Conservation (phyloP, 1,140 invertebrate genomes). For the Euglossa dilemma region DNA sequence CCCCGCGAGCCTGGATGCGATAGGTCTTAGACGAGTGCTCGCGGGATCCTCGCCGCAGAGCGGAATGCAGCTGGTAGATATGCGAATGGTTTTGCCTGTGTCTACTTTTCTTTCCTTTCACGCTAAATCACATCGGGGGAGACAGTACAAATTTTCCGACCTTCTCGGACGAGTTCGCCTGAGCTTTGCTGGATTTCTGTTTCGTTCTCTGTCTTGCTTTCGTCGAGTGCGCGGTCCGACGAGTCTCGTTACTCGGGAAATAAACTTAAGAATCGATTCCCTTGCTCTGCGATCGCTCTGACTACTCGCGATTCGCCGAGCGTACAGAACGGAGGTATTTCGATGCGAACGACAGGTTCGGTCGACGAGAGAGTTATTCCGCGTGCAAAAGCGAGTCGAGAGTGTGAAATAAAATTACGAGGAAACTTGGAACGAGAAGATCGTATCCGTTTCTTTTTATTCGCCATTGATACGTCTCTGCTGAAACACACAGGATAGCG, state of each 20-base stretch:
- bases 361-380: no score
- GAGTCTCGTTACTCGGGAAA: no score
- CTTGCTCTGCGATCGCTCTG: no score
- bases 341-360: no score
- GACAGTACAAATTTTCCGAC: slow-evolving; percentile 44
- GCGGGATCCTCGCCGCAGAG: neutral
- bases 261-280: neutral
- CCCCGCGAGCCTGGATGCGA: neutral
- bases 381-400: no score
- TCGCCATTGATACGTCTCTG: no score
- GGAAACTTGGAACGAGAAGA: no score
- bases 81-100: slow-evolving; percentile 17
- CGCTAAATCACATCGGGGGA: slow-evolving; percentile 41
- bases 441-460: no score
- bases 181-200: slow-evolving; percentile 71
- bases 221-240: slow-evolving; percentile 38
- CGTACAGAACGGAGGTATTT: no score
- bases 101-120: slow-evolving; percentile 15
- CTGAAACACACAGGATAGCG: no score
- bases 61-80: slow-evolving; percentile 18
- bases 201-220: slow-evolving; percentile 38
- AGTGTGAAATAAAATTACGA: no score
- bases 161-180: slow-evolving; percentile 68
- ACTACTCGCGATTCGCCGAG: no score
- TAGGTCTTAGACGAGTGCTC: slow-evolving; percentile 12